Base-by-base conservation (phyloP, 1,140 invertebrate species). In the Drosophila subobscura region DNA sequence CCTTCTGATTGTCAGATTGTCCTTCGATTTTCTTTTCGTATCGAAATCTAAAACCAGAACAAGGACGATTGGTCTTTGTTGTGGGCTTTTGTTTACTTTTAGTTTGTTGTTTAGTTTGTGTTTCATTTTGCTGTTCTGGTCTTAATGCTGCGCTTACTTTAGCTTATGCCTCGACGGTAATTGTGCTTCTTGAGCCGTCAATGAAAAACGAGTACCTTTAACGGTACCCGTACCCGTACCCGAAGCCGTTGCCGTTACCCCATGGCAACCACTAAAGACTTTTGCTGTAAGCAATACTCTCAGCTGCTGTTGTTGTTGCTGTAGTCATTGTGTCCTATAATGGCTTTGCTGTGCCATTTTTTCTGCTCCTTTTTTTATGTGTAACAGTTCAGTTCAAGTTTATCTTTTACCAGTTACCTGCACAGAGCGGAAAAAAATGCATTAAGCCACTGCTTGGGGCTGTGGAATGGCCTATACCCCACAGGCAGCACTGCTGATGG, bases 131-230 rank as follows among this genome's bases (percentile, higher is more conserved):
- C 14, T 50, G n/a, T 42, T 16, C 5, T 45, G 10, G 7, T 41
- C 4, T 37, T 37, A 37, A 37, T 37, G 33, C 12, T 12, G 10
- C 10, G 10, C 33, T 37, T 37, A 3, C 3, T 10, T 37, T 37
- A 4, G 33, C 66, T 67, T 56, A 47, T 47, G 67, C 65, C 67
- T 67, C 53, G 53, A 54, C 65, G 47, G 63, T 61, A 55, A 37
- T 29, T 52, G 37, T 27, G 42, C 57, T 52, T 54, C 23, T 37
- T 20, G 33, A 40, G 63, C 63, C 64, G 63, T 40, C 65, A 55
- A 68, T 68, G 63, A 68, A 68, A 68, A 55, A 67, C 25, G 25
- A 27, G 25, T 27, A 5, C 10, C 10, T 67, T 68, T 33, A 33
- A 41, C 16, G 23, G 23, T 40, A 68, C 29, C 61, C 37, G 49